Evolutionary conservation across 2,888 invertebrate species (phyloP), one percentile per base, ranked within the genome.

Genomic region (Acheta domesticus): DNA sequence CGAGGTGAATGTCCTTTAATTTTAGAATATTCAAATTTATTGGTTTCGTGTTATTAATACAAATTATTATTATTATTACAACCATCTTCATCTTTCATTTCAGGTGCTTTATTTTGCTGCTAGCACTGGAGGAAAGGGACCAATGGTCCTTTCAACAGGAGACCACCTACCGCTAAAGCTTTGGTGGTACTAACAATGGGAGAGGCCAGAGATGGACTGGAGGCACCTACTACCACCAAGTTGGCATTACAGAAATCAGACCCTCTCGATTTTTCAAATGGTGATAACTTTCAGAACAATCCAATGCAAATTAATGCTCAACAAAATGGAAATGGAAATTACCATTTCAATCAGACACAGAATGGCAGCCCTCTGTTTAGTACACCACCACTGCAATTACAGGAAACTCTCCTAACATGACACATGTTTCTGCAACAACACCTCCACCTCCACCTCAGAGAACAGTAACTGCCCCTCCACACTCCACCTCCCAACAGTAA

Each of bases 1-100:
- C 90, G 90, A 48, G 90, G 90, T 36, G 36, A 48, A 16, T 20
- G 19, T 75, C 5, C 5, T 75, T 75, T 75, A 75, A 75, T 20
- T n/a, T 23, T 20, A 20, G 14, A 19, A 11, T 14, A 20, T 23
- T 75, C 8, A 20, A 74, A 74, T 2, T 20, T 19, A 74, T 14
- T 74, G 16, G 74, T 20, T 11, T 74, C 21, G 1, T 14, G 11
- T 14, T 74, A 2, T 74, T 20, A 20, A 74, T 3, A 16, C 21
- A 74, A 12, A 11, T 74, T 74, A 20, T 12, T 20, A 1, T 12
- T 20, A 11, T 74, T 14, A 74, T 16, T 74, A 20, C n/a, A 12
- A 14, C 62, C 62, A 62, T 62, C 62, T 12, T 62, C 4, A n/a
- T 62, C 62, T n/a, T n/a, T 62, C 62, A 62, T 62, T 62, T 62